phyloP scores from a whole-genome alignment of 1,140 invertebrate species.

The Drosophila punjabiensis region DNA sequence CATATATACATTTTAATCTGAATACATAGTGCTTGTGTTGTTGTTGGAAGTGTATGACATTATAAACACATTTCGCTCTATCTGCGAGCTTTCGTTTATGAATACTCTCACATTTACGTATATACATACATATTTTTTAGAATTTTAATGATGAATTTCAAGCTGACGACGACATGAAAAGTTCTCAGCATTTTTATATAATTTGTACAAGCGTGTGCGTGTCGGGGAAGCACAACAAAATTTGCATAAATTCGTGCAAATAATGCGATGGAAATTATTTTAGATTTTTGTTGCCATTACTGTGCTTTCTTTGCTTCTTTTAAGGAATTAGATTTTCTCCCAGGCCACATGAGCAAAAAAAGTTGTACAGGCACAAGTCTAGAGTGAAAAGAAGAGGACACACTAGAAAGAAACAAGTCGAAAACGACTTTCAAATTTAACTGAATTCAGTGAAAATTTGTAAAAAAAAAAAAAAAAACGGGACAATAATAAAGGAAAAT shows the following conservation, averaged over 20 bases:
- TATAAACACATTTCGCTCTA: conserved; percentile 56
- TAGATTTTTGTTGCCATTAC: conserved; percentile 41
- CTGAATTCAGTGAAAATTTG: conserved; percentile 14
- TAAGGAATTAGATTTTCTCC: conserved; percentile 39
- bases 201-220: conserved; percentile 8
- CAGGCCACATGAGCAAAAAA: conserved; percentile 14
- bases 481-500: conserved; percentile 6
- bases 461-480: background rate
- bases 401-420: background rate
- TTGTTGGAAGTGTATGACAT: conserved; percentile 48
- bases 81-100: conserved; percentile 15
- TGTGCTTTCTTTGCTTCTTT: conserved; percentile 8
- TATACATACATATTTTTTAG: conserved; percentile 32
- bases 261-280: conserved; percentile 67
- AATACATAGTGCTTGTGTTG: conserved; percentile 5
- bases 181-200: conserved; percentile 29
- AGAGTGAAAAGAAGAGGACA: background rate
- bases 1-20: conserved; percentile 1
- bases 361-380: conserved; percentile 1
- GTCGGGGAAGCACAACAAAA: conserved; percentile 26
- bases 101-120: background rate
- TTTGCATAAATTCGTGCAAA: conserved; percentile 67
- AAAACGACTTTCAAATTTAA: conserved; percentile 16
- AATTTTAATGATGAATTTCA: conserved; percentile 72
- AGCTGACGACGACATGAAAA: conserved; percentile 37